Conservation (phyloP, 2,888 invertebrate species). For the Craniophora ligustri region DNA sequence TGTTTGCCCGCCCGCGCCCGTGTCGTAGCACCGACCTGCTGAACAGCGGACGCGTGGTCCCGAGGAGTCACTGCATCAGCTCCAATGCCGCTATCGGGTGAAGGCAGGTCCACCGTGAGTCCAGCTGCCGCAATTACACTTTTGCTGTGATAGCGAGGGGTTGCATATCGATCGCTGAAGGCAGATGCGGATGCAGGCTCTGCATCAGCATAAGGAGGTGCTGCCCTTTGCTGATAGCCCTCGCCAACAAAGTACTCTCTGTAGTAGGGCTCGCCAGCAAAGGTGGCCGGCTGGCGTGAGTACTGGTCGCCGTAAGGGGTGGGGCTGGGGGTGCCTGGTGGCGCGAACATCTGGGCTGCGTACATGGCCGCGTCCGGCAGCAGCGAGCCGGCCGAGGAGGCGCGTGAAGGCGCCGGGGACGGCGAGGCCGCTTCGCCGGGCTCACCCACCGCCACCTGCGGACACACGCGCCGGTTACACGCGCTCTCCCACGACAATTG, state of each 20-base stretch:
- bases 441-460: constrained; percentile 88
- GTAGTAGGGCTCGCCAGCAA: constrained; percentile 93
- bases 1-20: constrained; percentile 82
- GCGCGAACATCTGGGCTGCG: constrained; percentile 91
- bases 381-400: constrained; percentile 87
- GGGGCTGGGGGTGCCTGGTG: constrained; percentile 91
- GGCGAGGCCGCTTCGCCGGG: constrained; percentile 89
- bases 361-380: constrained; percentile 91
- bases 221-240: constrained; percentile 89
- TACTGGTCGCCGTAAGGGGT: constrained; percentile 89
- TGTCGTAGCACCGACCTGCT: constrained; percentile 92
- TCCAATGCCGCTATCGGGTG: constrained; percentile 98
- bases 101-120: constrained; percentile 97
- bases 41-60: constrained; percentile 94
- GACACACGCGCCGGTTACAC: constrained; percentile 91
- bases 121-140: constrained; percentile 93
- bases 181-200: constrained; percentile 89
- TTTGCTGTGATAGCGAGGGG: constrained; percentile 92
- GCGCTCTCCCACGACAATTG: constrained; percentile 89
- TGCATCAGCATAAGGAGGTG: constrained; percentile 87
- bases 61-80: constrained; percentile 97
- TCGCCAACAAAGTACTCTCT: constrained; percentile 93
- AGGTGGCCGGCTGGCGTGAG: constrained; percentile 87
- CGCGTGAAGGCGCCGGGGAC: constrained; percentile 90
- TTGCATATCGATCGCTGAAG: constrained; percentile 91